Base-by-base conservation (phyloP, 2,113 vertebrate species). In the Crotophaga sulcirostris region DNA sequence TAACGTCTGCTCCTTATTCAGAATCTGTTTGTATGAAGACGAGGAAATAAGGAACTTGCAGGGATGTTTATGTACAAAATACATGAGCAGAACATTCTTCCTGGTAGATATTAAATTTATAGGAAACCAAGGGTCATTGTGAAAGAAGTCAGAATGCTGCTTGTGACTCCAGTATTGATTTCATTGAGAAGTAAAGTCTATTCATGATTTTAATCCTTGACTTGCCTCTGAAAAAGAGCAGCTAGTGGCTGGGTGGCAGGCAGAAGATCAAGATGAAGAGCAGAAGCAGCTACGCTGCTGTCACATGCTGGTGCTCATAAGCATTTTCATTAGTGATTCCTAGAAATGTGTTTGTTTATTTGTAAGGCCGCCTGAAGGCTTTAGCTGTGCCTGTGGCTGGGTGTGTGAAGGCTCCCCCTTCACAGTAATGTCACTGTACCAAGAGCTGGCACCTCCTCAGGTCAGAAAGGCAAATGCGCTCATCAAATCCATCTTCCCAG, bases 281-380 rank as follows among this genome's bases (percentile, higher is more conserved):
- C 90, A 83, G 90, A 63, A 83, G 66, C 78, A 87, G 74, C 68
- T 66, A 2, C 0, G 1, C 33, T n/a, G 68, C 80, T 76, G 84
- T 83, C 59, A 7, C 9, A 16, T 0, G 0, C 76, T 72, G 76
- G 80, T 40, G 36, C 79, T 58, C 68, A 49, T 76, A 55, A 62
- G 64, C 49, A 24, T 94, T 92, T 95, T 78, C 88, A 56, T 81
- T 84, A 86, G 76, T 2, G 4, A 66, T 81, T 72, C 93, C 79
- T 87, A 67, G 88, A 90, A 96, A 81, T 55, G 31, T 0, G 1
- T 67, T 86, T 91, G 92, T 93, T 96, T 95, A 70, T 91, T 92
- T 85, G 34, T 36, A 33, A 54, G 34, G 83, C 62, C 1, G 2
- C 40, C 77, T 79, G 69, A 87, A 93, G 77, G 83, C 47, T 94